Conservation (phyloP, 2,888 invertebrate species). For the Drosophila sordidapex region DNA sequence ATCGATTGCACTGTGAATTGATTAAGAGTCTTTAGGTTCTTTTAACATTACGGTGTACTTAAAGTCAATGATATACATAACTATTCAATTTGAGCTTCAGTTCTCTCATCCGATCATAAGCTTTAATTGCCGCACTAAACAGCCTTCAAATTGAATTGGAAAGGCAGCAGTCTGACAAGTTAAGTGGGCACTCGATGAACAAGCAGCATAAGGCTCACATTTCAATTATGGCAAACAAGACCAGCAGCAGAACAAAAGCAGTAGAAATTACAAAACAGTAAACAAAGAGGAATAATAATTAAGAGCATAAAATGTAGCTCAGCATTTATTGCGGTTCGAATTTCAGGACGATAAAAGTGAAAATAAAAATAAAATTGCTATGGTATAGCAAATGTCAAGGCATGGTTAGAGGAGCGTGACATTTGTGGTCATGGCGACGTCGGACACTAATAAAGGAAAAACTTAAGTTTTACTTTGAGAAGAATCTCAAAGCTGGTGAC, state of each 20-base stretch:
- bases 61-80: neutral
- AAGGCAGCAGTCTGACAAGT: conserved; percentile 32
- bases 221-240: conserved; percentile 59
- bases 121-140: conserved; percentile 16
- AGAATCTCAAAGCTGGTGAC: conserved; percentile 21
- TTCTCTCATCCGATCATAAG: neutral
- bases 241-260: conserved; percentile 2
- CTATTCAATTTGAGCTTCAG: neutral
- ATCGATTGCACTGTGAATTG: neutral
- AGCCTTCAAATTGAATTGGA: conserved; percentile 20
- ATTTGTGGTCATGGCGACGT: conserved; percentile 27
- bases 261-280: conserved; percentile 24
- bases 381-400: conserved; percentile 17
- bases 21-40: neutral
- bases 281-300: conserved; percentile 57
- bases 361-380: conserved; percentile 30
- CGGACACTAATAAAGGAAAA: conserved; percentile 1
- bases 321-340: conserved; percentile 63
- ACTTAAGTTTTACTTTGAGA: conserved; percentile 2
- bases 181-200: conserved; percentile 51
- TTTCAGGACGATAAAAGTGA: conserved; percentile 56
- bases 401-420: conserved; percentile 23
- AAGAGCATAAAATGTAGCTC: conserved; percentile 56
- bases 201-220: conserved; percentile 51
- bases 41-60: neutral